Conservation (phyloP, 30 jellyfish, hydroid and myxozoan genomes). For the Mastigias papua region DNA sequence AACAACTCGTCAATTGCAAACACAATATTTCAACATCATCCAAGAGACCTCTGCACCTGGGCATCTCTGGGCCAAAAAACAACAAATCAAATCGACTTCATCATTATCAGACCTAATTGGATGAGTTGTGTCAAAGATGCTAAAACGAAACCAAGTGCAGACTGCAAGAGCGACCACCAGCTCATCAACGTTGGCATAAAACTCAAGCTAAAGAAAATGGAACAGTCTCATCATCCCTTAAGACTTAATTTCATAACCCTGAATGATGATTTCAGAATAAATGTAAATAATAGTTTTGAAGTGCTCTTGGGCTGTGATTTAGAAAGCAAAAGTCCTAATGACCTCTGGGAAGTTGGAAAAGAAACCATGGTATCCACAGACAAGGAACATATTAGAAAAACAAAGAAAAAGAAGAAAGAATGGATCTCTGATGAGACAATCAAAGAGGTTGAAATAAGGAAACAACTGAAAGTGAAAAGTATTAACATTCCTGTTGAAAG, state of each 20-base stretch:
- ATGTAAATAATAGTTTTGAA: neutral
- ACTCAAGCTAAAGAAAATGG: constrained; percentile 17
- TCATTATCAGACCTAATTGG: constrained; percentile 24
- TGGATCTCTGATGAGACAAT: no score
- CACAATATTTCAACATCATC: constrained; percentile 41
- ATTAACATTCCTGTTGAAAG: no score
- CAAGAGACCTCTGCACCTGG: constrained; percentile 57
- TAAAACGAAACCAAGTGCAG: constrained; percentile 54
- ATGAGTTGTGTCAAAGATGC: neutral
- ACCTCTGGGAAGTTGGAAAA: constrained; percentile 11
- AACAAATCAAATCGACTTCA: constrained; percentile 46
- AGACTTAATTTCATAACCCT: neutral
- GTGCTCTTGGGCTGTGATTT: neutral
- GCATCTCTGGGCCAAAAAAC: constrained; percentile 22
- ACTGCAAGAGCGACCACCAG: constrained; percentile 54
- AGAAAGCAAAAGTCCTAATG: neutral
- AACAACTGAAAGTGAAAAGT: no score
- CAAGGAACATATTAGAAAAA: no score
- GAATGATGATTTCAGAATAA: neutral
- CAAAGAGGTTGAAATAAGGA: no score
- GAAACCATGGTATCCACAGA: no score
- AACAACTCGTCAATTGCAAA: constrained; percentile 33
- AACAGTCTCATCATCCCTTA: constrained; percentile 1
- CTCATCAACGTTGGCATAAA: neutral
- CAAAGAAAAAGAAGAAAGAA: no score